Evolutionary conservation across 2,113 vertebrate genomes (phyloP).

Genomic region (Brienomyrus longianalis): DNA sequence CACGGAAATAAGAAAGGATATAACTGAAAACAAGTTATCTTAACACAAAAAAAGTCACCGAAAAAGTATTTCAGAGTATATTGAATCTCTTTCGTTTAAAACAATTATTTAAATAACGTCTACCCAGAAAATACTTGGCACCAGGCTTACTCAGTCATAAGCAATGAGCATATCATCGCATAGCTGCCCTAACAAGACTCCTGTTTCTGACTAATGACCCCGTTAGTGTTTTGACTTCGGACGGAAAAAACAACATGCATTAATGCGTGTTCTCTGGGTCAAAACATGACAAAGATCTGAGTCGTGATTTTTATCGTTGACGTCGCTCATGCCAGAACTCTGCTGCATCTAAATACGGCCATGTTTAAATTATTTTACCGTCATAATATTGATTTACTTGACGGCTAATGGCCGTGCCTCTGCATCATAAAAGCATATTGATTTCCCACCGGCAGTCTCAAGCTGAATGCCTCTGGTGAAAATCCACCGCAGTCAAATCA

Average conservation of each 20-base stretch:
- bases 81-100: not conserved
- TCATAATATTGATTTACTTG: conserved; percentile 26
- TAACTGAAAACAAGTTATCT: not conserved
- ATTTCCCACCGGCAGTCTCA: conserved; percentile 3
- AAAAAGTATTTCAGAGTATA: not conserved
- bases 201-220: conserved; percentile 2
- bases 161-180: not conserved
- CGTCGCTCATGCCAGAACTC: not conserved
- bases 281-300: not conserved
- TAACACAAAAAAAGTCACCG: not conserved
- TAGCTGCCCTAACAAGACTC: not conserved
- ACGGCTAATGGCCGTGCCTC: conserved; percentile 15
- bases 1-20: not conserved
- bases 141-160: not conserved
- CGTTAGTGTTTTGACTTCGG: not conserved
- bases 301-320: not conserved
- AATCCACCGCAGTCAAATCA: not conserved
- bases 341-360: not conserved
- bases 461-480: not conserved
- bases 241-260: not conserved
- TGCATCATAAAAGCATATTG: conserved; percentile 26
- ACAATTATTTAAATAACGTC: not conserved
- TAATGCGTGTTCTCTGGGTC: not conserved
- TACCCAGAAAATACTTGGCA: not conserved
- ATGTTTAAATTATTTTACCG: conserved; percentile 5